Evolutionary conservation across 2,113 vertebrate species (phyloP).

Genomic region (Cryptotis parvus): DNA sequence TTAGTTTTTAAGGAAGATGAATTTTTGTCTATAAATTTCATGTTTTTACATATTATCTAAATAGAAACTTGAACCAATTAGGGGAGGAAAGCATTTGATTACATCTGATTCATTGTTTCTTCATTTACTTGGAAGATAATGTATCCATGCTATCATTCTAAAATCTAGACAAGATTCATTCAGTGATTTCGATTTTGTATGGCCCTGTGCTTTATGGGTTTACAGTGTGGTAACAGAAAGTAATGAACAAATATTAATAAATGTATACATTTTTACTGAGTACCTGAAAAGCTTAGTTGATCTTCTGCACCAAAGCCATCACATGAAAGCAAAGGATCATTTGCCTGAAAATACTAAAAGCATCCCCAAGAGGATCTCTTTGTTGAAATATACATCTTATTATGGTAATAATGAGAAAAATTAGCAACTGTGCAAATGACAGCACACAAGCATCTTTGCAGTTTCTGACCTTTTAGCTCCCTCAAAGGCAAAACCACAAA

Average conservation of each 20-base stretch:
- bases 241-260: background rate
- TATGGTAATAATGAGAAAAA: constrained; percentile 66
- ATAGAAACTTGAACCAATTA: background rate
- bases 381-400: constrained; percentile 65
- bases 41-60: background rate
- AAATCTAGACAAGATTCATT: background rate
- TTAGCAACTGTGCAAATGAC: constrained; percentile 7
- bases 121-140: background rate
- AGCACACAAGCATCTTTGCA: constrained; percentile 35
- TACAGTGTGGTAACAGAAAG: background rate
- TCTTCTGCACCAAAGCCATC: background rate
- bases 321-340: constrained; percentile 11
- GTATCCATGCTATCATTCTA: background rate
- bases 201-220: background rate
- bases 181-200: background rate
- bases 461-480: constrained; percentile 53
- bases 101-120: constrained; percentile 19
- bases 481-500: constrained; percentile 45
- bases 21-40: background rate
- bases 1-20: background rate
- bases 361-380: constrained; percentile 16
- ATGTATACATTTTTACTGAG: background rate
- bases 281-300: constrained; percentile 30
- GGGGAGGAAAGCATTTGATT: background rate
- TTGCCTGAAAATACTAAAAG: constrained; percentile 40